Base-by-base conservation (phyloP, 2,888 invertebrate species). In the Taenaris catops region DNA sequence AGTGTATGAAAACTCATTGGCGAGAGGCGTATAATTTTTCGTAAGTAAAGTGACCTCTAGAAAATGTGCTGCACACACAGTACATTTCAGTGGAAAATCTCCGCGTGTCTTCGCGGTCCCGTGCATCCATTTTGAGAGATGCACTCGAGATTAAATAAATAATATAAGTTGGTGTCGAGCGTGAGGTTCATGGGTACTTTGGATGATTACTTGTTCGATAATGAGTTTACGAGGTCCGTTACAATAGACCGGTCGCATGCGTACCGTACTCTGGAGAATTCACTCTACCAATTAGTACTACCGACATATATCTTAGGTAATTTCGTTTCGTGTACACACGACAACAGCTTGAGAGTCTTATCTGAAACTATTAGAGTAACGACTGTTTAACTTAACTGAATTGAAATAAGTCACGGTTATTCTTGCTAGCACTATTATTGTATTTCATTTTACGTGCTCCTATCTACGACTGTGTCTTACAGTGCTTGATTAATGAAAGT, bases 141-240 rank as follows among this genome's bases (percentile, higher is more conserved):
- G 55, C 58, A 56, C 55, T 63, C 56, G 53, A 54, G 51, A 58
- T 51, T 49, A 51, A 49, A 48, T 44, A 51, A 48, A 46, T 45
- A 47, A 44, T 48, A 50, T 40, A 34, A 44, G 37, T 42, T 43
- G 49, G 48, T 51, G 46, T 49, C 44, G 47, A 48, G 48, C 49
- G 51, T 49, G 51, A 52, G 49, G 47, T 53, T 55, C 48, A 51
- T 46, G 51, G 51, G 46, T 47, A 47, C 53, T 60, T 64, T 64
- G 54, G 58, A 63, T 63, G 65, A 70, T 64, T 69, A 66, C 70
- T 69, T 58, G 65, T 70, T 66, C 59, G 63, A 63, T 72, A 74
- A 76, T 73, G 58, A 76, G 72, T 74, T 69, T 63, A 59, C n/a
- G 53, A 53, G 55, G 57, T 44, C 80, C 81, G 78, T 83, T 80